These are phyloP conservation scores for Corvus hawaiiensis DNA, from an alignment of 2,113 vertebrate species.

Conservation along the genomic window DNA sequence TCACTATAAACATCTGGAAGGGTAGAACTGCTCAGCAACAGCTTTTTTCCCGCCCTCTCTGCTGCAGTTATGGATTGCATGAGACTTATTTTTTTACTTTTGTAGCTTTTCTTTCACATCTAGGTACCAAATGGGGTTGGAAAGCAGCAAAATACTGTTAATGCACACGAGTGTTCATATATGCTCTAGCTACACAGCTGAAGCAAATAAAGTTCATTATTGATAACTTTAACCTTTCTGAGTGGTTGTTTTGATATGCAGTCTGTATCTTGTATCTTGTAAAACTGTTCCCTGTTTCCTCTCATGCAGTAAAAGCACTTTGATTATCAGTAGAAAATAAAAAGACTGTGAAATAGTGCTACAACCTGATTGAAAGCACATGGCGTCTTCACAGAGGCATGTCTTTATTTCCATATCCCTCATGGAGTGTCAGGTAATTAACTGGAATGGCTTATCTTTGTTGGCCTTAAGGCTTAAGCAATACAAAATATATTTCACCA, in stretches of 20 bases:
- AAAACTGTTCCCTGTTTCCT: neutral
- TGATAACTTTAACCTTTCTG: neutral
- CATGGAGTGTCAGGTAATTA: neutral
- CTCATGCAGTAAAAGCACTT: neutral
- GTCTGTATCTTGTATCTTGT: neutral
- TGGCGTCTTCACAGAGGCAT: neutral
- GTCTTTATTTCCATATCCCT: neutral
- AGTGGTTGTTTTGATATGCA: neutral
- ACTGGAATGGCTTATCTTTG: neutral
- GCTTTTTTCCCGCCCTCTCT: neutral
- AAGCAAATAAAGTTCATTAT: neutral
- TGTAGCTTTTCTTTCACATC: neutral
- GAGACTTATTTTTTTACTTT: neutral
- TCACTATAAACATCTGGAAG: slow-evolving; percentile 10
- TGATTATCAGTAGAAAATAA: neutral
- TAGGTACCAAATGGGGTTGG: neutral
- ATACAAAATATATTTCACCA: neutral
- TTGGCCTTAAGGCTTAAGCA: neutral
- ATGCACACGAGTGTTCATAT: neutral
- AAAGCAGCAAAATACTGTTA: neutral
- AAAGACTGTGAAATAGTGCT: neutral
- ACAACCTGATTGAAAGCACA: neutral
- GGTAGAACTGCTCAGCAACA: neutral
- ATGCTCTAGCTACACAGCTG: neutral
- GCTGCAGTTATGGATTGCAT: neutral